These are phyloP conservation scores for Deroplatys truncata DNA, from an alignment of 2,888 invertebrate species.

Conservation along the genomic window DNA sequence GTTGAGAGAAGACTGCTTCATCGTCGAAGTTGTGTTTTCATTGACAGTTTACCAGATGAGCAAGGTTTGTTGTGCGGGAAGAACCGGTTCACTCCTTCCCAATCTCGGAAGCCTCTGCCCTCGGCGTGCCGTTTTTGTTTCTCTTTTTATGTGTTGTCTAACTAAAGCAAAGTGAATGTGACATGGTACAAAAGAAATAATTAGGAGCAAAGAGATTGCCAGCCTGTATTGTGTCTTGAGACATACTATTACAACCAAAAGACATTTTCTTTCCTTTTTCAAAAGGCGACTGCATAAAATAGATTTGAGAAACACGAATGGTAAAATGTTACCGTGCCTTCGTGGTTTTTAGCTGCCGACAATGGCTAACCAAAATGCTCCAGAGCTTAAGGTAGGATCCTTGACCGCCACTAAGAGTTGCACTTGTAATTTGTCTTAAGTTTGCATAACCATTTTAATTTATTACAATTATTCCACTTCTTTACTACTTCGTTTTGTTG, in stretches of 20 bases:
- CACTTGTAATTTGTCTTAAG: too few relatives aligned
- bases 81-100: neutral
- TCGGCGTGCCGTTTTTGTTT: neutral
- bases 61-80: neutral
- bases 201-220: neutral
- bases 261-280: neutral
- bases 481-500: too few relatives aligned
- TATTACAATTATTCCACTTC: too few relatives aligned
- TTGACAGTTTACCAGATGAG: neutral
- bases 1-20: neutral
- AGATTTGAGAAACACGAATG: neutral
- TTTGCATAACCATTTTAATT: too few relatives aligned
- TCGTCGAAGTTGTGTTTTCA: neutral
- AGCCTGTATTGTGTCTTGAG: neutral
- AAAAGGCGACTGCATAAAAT: neutral
- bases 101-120: neutral
- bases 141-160: neutral
- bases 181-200: neutral
- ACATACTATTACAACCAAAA: neutral
- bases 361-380: neutral
- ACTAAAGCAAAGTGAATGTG: neutral
- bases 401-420: too few relatives aligned
- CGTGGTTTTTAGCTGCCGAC: neutral
- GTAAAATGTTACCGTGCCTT: neutral
- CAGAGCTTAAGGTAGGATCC: neutral